Evolutionary conservation across 2,797 vertebrate genomes (phyloP), one percentile per base, ranked within the genome.

Genomic region (Pyrrhura leucotis): DNA sequence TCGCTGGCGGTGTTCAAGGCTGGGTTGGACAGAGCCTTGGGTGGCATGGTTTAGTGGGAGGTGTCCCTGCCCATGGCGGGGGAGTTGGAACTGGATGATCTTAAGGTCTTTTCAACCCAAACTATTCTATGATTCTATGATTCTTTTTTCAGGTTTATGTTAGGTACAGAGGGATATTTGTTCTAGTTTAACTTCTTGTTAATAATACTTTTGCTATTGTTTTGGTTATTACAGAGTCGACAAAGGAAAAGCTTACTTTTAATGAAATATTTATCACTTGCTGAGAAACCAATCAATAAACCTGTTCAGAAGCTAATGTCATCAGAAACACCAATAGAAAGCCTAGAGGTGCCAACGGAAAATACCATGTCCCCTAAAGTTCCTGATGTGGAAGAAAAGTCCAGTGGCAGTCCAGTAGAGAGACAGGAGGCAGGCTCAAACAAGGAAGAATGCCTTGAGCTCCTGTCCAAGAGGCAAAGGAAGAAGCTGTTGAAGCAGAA

Each of bases 401-500:
- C 88, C 26, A 92, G 35, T 51, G 82, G 88, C 35, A 56, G 3
- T 48, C 78, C 51, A 22, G 90, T 29, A 16, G 85, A 95, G 44
- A 42, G 44, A 79, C 13, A 7, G 80, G 92, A 96, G 58, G 40
- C 89, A 73, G 62, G 54, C 69, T 61, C 54, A 2, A 90, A 61
- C 31, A 63, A 82, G 26, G 71, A 91, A n/a, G 91, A 96, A 85
- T 78, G 63, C 47, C 62, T 61, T 28, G 90, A 97, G 69, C 68
- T 88, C 7, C 44, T 99, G 88, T 99, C 99, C 74, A 99, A 99
- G 91, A 98, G 99, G 47, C 99, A 99, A 74, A 98, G 96, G 96
- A 99, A 99, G 97, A 99, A 98, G 71, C 98, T 99, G 2, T 87
- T 99, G 92, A 99, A 98, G 88, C 99, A 99, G 93, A 99, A 99